phyloP scores from a whole-genome alignment of 2,797 vertebrate genomes.

The Xyrichtys novacula region DNA sequence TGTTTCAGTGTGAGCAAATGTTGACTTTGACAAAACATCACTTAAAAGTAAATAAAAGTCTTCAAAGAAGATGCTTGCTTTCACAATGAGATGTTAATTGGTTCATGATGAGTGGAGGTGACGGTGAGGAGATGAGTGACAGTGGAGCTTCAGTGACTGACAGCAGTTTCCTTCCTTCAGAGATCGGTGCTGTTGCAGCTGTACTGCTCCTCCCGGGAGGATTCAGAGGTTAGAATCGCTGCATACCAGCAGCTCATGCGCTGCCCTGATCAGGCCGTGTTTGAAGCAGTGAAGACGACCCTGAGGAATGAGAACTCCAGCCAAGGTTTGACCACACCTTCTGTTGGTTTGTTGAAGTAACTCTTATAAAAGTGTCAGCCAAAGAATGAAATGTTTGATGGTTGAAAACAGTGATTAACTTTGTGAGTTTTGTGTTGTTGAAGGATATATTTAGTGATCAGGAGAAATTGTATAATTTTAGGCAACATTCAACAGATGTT shows the following conservation, averaged over 20 bases:
- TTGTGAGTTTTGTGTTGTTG: neutral
- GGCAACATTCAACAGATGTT: no score
- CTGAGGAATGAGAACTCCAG: conserved; percentile 87
- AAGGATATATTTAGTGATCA: neutral
- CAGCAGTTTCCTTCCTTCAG: conserved; percentile 79
- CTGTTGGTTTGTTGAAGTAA: conserved; percentile 1
- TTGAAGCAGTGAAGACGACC: conserved; percentile 82
- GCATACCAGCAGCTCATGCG: conserved; percentile 90
- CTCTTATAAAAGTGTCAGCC: neutral
- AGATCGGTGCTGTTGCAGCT: conserved; percentile 82
- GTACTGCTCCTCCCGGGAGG: conserved; percentile 84
- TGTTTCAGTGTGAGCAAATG: neutral
- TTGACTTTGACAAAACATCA: neutral
- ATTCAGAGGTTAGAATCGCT: conserved; percentile 89
- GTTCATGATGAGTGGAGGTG: conserved; percentile 47
- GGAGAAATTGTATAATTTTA: no score
- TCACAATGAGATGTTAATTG: conserved; percentile 20
- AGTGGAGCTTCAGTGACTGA: conserved; percentile 56
- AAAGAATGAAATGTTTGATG: neutral
- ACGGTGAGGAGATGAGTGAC: conserved; percentile 57
- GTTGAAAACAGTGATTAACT: neutral
- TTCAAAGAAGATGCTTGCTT: neutral
- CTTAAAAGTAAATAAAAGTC: neutral
- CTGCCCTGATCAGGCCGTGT: conserved; percentile 85
- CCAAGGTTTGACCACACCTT: conserved; percentile 84